Evolutionary conservation across 1,140 invertebrate genomes (phyloP).

Genomic region (Pseudomyrmex sp.): DNA sequence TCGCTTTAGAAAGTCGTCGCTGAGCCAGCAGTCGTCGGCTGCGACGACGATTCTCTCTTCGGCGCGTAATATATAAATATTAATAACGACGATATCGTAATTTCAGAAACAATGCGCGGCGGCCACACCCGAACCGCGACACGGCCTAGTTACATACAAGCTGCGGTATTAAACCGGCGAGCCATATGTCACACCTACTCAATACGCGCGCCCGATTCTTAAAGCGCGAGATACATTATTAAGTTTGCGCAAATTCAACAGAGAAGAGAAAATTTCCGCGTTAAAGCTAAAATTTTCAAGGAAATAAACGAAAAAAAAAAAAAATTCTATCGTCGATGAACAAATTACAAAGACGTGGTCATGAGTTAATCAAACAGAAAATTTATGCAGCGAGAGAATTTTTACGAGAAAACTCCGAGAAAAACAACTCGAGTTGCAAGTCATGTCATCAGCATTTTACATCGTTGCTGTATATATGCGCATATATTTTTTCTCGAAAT

Average conservation of each 20-base stretch:
- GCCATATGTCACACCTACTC: constrained; percentile 59
- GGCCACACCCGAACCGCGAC: constrained; percentile 76
- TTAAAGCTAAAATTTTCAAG: no score
- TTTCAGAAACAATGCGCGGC: constrained; percentile 78
- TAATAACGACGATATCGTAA: constrained; percentile 82
- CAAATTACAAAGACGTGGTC: background rate
- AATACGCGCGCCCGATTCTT: constrained; percentile 3
- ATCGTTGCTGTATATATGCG: constrained; percentile 43
- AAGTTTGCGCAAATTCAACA: constrained; percentile 29
- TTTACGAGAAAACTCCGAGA: background rate
- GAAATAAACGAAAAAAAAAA: background rate
- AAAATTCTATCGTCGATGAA: background rate
- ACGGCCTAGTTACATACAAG: constrained; percentile 67
- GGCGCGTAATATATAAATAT: constrained; percentile 79
- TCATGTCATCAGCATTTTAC: background rate
- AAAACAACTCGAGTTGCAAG: background rate
- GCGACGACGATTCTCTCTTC: constrained; percentile 51
- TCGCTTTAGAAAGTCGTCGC: constrained; percentile 78
- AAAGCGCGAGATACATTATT: background rate
- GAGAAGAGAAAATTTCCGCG: constrained; percentile 3
- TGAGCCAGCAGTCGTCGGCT: constrained; percentile 44
- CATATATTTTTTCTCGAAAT: constrained; percentile 22
- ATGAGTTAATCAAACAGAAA: background rate
- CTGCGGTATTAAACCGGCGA: constrained; percentile 50
- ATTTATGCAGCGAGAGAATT: constrained; percentile 14